Evolutionary conservation across 2,797 vertebrate genomes (phyloP).

Genomic region (Falco biarmicus): DNA sequence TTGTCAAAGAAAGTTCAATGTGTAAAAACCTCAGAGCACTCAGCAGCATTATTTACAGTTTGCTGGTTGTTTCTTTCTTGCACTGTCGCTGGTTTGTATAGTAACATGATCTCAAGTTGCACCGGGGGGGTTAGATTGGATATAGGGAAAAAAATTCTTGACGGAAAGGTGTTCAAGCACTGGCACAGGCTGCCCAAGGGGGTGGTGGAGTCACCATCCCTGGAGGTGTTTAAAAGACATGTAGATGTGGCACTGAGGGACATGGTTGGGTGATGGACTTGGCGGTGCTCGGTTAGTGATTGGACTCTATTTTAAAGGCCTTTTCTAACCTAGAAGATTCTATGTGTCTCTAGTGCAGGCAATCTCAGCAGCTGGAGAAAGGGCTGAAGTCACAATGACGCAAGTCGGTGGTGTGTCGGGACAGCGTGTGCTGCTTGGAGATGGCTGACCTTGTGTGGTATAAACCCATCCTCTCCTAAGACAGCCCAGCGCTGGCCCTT

Average conservation of each 20-base stretch:
- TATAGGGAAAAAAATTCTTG: neutral
- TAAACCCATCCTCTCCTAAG: neutral
- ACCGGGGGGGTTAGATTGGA: neutral
- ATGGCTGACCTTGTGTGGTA: neutral
- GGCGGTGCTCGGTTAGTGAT: neutral
- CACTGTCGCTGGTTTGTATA: neutral
- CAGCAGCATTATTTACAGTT: neutral
- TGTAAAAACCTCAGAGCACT: neutral
- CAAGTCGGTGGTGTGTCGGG: neutral
- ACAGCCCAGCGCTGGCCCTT: neutral
- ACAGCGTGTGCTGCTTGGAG: neutral
- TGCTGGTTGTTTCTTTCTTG: neutral
- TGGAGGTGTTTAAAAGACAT: rapidly evolving
- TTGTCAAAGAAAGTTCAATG: neutral
- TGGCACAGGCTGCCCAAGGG: neutral
- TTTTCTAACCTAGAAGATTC: neutral
- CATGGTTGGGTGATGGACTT: rapidly evolving
- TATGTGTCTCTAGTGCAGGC: neutral
- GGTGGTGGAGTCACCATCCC: rapidly evolving
- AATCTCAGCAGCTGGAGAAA: neutral
- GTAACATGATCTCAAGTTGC: neutral
- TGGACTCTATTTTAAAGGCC: neutral
- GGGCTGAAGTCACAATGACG: neutral
- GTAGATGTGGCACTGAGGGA: too few species aligned
- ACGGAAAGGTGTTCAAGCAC: neutral